A percentile compares a stretch with the other conserved stretches of the same genome.
Conservation (phyloP, 2,888 invertebrate genomes). For the Parascotia fuliginaria region DNA sequence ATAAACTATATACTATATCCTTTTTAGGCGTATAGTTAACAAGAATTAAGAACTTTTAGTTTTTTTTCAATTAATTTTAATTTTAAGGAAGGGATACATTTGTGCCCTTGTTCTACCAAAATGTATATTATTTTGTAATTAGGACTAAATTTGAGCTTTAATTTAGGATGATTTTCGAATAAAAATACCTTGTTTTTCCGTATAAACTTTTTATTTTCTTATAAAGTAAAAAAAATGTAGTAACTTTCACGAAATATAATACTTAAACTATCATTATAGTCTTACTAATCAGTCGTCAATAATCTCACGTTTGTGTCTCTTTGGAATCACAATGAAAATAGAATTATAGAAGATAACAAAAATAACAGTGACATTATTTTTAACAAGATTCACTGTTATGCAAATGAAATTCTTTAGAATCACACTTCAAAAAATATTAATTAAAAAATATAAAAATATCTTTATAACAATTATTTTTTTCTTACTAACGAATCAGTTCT, state of each 20-base stretch:
- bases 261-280: slow-evolving; percentile 8
- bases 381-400: slow-evolving; percentile 1
- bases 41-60: slow-evolving; percentile 4
- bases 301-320: slow-evolving; percentile 2
- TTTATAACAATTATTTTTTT: slow-evolving; percentile 5
- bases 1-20: slow-evolving; percentile 12
- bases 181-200: slow-evolving; percentile 13
- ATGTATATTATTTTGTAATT: slow-evolving; percentile 14
- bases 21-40: slow-evolving; percentile 2
- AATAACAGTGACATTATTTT: slow-evolving; percentile 11
- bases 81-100: slow-evolving; percentile 10
- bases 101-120: slow-evolving; percentile 16
- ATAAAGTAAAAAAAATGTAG: slow-evolving; percentile 2
- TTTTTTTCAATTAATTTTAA: slow-evolving; percentile 4
- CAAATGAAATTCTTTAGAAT: slow-evolving; percentile 9
- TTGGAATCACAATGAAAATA: slow-evolving; percentile 11
- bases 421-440: slow-evolving; percentile 11
- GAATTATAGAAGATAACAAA: slow-evolving; percentile 12
- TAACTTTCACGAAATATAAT: slow-evolving; percentile 8
- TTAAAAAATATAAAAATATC: slow-evolving; percentile 8
- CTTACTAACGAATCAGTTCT: slow-evolving; percentile 16
- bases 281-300: slow-evolving; percentile 8
- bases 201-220: slow-evolving; percentile 14
- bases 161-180: slow-evolving; percentile 15
- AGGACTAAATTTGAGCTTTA: slow-evolving; percentile 11